These are phyloP conservation scores for Gallinago jamesoni DNA, from an alignment of 2,113 vertebrate genomes.

Conservation along the genomic window DNA sequence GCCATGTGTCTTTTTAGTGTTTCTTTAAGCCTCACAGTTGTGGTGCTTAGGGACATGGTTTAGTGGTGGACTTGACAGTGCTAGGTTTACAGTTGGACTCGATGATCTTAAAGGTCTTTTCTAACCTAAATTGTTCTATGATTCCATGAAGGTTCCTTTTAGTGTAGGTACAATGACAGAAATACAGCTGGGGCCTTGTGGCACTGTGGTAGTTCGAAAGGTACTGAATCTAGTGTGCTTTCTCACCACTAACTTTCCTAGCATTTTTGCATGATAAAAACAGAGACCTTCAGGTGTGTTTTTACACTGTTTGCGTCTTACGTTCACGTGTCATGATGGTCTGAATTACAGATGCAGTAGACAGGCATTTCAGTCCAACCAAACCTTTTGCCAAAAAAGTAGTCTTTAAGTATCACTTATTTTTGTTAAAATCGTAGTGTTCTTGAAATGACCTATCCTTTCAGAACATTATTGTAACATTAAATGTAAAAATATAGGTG, in stretches of 20 bases:
- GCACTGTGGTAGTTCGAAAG: neutral
- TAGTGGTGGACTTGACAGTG: neutral
- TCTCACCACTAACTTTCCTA: neutral
- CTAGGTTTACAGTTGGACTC: neutral
- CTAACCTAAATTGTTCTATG: neutral
- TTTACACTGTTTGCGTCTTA: neutral
- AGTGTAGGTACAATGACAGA: neutral
- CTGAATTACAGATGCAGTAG: neutral
- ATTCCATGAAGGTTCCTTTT: neutral
- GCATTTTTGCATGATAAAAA: neutral
- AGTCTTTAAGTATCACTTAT: neutral
- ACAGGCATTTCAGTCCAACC: neutral
- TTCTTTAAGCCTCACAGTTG: neutral
- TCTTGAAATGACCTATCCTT: neutral
- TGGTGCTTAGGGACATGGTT: neutral
- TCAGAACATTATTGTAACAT: neutral
- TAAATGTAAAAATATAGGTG: neutral
- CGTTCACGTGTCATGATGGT: fast-evolving
- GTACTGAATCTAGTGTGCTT: neutral
- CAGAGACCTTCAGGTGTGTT: neutral
- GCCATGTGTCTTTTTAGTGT: fast-evolving
- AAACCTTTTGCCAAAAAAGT: neutral
- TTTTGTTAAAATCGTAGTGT: neutral
- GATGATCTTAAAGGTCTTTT: neutral
- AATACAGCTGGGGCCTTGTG: fast-evolving